Percentiles rank a stretch among this genome's conserved stretches.
These are phyloP conservation scores for Tachysurus vachellii DNA, from an alignment of 2,113 vertebrate genomes.

Conservation along the genomic window DNA sequence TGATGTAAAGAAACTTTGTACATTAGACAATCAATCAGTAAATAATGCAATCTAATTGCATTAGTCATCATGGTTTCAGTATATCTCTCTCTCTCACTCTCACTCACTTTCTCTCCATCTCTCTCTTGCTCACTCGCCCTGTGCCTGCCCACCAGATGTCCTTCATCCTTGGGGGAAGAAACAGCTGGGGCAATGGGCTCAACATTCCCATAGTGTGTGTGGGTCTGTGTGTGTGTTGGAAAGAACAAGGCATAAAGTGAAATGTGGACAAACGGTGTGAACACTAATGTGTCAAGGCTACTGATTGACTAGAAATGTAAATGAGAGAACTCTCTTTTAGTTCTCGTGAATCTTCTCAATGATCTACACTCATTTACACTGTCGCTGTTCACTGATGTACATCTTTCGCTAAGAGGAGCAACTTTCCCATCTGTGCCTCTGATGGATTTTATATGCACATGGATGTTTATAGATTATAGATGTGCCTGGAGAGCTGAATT, in stretches of 20 bases:
- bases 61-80: too few relatives aligned
- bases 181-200: constrained; percentile 36
- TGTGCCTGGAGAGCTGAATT: constrained; percentile 23
- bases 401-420: neutral
- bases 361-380: neutral
- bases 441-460: constrained; percentile 14
- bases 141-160: constrained; percentile 49
- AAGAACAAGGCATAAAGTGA: constrained; percentile 17
- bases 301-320: constrained; percentile 12
- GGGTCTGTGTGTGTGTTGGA: neutral
- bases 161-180: constrained; percentile 23
- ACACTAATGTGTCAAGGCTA: neutral
- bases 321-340: neutral
- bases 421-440: neutral
- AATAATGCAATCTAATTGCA: too few relatives aligned
- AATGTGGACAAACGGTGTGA: constrained; percentile 30
- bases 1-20: constrained; percentile 39
- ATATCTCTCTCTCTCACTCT: neutral
- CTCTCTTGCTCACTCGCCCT: neutral
- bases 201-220: constrained; percentile 42
- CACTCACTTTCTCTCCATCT: neutral
- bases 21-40: constrained; percentile 8
- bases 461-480: constrained; percentile 19
- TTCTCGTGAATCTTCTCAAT: neutral
- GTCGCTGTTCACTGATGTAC: neutral